These are phyloP conservation scores for human (Homo sapiens) DNA, from an alignment of 2,113 vertebrate species.

Conservation along the genomic window DNA sequence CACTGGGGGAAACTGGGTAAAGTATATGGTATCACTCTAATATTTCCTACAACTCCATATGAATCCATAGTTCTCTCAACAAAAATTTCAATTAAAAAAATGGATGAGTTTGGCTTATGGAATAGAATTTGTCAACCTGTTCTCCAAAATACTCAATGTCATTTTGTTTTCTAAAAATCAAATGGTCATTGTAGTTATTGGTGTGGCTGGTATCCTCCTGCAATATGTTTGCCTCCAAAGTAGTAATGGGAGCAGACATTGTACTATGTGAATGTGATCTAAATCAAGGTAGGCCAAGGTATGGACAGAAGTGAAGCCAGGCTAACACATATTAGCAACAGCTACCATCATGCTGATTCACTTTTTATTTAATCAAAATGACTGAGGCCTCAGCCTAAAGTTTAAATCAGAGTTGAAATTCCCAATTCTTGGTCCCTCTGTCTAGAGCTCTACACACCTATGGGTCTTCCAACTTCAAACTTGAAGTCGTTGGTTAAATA, in stretches of 20 bases:
- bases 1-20: not conserved
- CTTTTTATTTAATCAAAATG: not conserved
- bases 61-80: not conserved
- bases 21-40: not conserved
- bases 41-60: not conserved
- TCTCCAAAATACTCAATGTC: not conserved
- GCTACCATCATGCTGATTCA: not conserved
- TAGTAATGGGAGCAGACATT: not conserved
- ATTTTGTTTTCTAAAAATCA: not conserved
- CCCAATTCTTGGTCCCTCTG: not conserved
- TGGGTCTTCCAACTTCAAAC: not conserved
- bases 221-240: not conserved
- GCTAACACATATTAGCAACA: not conserved
- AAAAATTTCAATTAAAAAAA: not conserved
- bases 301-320: not conserved
- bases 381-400: not conserved
- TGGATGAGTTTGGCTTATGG: not conserved
- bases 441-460: not conserved
- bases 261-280: not conserved
- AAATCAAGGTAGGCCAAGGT: not conserved
- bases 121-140: not conserved
- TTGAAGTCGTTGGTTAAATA: not conserved
- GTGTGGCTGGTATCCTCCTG: not conserved
- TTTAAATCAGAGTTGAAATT: constrained; percentile 35
- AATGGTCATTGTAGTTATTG: not conserved